Evolutionary conservation across 2,888 invertebrate species (phyloP), one percentile per base, ranked within the genome.

Genomic region (Lordiphosa fenestrarum): DNA sequence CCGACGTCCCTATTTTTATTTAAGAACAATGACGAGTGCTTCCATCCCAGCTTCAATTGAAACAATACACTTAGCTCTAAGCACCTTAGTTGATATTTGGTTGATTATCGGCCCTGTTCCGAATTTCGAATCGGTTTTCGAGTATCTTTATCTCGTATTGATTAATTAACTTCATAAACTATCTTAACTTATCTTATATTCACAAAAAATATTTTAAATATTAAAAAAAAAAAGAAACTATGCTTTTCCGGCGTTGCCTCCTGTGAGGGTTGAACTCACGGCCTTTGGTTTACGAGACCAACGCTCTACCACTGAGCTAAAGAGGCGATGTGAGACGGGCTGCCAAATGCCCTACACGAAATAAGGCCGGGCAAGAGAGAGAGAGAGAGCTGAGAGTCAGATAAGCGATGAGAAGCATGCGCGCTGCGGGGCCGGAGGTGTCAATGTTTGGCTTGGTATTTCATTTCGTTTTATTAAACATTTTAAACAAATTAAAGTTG

Each of bases 211-310:
- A 25, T 6, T 6, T 7, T 1, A 6, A 48, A 51, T 9, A 35
- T 10, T 30, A 37, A 13, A 36, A 48, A 33, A 7, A 2, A 0
- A 9, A 4, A 33, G 6, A 5, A 5, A 39, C 0, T 19, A 15
- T 2, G 4, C n/a, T 6, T 21, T 4, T 9, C 39, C 30, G 7
- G 9, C 9, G 33, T 7, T 75, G 75, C 75, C 75, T 75, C 75
- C 75, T 75, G 78, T 78, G 78, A 78, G 78, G 78, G 78, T 78
- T 78, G 78, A 78, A 78, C 78, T 78, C 78, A 78, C 78, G 78
- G 80, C 78, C 78, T 78, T 78, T 84, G 78, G 78, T 78, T 78
- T 78, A 78, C 78, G 78, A 78, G 78, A 78, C 78, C 78, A 84
- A 78, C 78, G 78, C 78, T 78, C 78, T 78, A 84, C 78, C 78